phyloP scores from a whole-genome alignment of 2,888 invertebrate species.

The Psylliodes chrysocephalus region DNA sequence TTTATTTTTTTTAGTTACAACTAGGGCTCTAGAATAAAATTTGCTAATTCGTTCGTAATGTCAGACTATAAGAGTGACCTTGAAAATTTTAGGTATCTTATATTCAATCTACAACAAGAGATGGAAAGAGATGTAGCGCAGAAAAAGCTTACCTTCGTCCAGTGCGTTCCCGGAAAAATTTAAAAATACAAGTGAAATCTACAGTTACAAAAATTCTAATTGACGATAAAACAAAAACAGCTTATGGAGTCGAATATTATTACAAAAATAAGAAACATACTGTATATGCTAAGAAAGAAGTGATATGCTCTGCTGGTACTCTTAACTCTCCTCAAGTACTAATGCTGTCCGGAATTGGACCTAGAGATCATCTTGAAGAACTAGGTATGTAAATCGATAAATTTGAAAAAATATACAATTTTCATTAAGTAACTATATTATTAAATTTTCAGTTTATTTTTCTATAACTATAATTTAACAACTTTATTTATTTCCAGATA shows the following conservation, averaged over 20 bases:
- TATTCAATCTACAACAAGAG: slow-evolving; percentile 71
- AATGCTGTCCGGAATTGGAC: slow-evolving; percentile 76
- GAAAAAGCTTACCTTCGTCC: slow-evolving; percentile 74
- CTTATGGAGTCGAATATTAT: slow-evolving; percentile 62
- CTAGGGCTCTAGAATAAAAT: too few relatives aligned
- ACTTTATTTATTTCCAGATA: too few relatives aligned
- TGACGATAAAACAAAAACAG: slow-evolving; percentile 61
- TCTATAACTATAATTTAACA: too few relatives aligned
- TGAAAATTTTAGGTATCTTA: slow-evolving; percentile 60
- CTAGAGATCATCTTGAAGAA: slow-evolving; percentile 68
- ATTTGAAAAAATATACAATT: slow-evolving; percentile 66
- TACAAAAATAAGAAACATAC: slow-evolving; percentile 49
- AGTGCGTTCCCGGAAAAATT: slow-evolving; percentile 70
- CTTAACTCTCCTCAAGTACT: slow-evolving; percentile 83
- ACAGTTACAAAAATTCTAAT: slow-evolving; percentile 71
- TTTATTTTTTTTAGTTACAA: too few relatives aligned
- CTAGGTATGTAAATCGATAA: slow-evolving; percentile 68
- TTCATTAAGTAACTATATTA: too few relatives aligned
- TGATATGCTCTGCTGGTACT: slow-evolving; percentile 74
- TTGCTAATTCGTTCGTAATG: too few relatives aligned
- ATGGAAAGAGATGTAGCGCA: slow-evolving; percentile 74
- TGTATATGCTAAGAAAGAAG: slow-evolving; percentile 67
- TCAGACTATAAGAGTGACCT: too few relatives aligned
- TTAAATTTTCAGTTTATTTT: too few relatives aligned
- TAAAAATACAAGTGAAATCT: slow-evolving; percentile 72